Evolutionary conservation across 2,888 invertebrate species (phyloP).

Genomic region (Watsonalla binaria): DNA sequence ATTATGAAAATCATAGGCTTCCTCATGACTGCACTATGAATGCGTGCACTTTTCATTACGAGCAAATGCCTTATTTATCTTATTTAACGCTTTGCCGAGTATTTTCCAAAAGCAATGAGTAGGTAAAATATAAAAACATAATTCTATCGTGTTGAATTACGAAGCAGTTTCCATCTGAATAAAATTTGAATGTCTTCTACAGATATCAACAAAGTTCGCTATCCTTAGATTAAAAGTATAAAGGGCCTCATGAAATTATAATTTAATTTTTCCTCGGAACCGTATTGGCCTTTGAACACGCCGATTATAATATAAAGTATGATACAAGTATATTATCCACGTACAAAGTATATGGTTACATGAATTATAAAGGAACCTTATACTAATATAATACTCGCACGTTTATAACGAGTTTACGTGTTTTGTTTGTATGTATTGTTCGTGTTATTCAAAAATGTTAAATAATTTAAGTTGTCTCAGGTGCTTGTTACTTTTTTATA

Average conservation of each 20-base stretch:
- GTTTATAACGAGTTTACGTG: slow-evolving; percentile 1
- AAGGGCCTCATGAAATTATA: slow-evolving; percentile 71
- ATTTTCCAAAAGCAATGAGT: no score
- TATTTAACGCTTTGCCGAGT: no score
- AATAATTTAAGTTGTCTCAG: neutral
- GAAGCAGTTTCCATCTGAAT: neutral
- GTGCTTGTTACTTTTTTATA: no score
- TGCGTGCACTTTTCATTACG: no score
- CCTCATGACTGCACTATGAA: no score
- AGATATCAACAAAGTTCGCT: slow-evolving; percentile 5
- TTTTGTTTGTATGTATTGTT: neutral
- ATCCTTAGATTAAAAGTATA: slow-evolving; percentile 56
- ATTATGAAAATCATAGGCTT: no score
- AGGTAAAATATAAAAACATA: neutral
- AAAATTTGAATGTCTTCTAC: slow-evolving; percentile 6
- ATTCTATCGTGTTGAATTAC: neutral
- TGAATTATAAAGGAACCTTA: neutral
- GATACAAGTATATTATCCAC: slow-evolving; percentile 29
- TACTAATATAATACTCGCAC: neutral
- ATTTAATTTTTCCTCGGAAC: slow-evolving; percentile 61
- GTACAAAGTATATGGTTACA: slow-evolving; percentile 22
- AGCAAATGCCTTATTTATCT: no score
- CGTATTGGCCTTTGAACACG: slow-evolving; percentile 27
- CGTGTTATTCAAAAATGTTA: neutral
- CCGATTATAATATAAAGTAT: slow-evolving; percentile 29